These are phyloP conservation scores for Reinhardtius hippoglossoides DNA, from an alignment of 2,113 vertebrate species.

Conservation along the genomic window DNA sequence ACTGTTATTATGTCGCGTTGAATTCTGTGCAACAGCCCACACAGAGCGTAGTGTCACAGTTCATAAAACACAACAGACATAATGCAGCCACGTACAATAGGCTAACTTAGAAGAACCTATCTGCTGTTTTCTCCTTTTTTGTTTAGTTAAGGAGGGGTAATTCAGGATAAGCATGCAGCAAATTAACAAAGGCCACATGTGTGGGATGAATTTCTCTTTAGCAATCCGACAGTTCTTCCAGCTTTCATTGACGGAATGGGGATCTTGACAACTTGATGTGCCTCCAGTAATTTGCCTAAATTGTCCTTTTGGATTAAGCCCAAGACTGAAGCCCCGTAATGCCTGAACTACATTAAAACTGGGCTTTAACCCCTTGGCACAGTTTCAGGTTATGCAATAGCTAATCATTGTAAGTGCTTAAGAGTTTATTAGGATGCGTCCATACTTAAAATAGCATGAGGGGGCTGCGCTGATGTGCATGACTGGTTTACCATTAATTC, in stretches of 20 bases:
- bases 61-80: constrained; percentile 32
- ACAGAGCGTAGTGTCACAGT: constrained; percentile 9
- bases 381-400: constrained; percentile 74
- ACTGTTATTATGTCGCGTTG: constrained; percentile 28
- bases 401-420: constrained; percentile 82
- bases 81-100: constrained; percentile 5
- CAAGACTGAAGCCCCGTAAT: constrained; percentile 70
- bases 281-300: constrained; percentile 81
- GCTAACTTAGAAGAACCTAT: neutral
- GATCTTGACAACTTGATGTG: constrained; percentile 81
- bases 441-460: constrained; percentile 60
- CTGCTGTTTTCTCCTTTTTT: constrained; percentile 12
- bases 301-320: constrained; percentile 81
- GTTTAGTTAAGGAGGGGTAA: constrained; percentile 13
- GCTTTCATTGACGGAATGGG: constrained; percentile 62
- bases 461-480: constrained; percentile 13
- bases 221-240: constrained; percentile 61
- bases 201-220: constrained; percentile 37
- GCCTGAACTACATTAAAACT: constrained; percentile 78
- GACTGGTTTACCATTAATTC: constrained; percentile 16
- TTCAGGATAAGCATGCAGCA: constrained; percentile 43
- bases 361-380: constrained; percentile 76
- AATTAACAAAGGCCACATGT: constrained; percentile 44
- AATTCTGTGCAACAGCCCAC: constrained; percentile 41
- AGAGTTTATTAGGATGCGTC: constrained; percentile 65